Percentiles rank a stretch among this genome's conserved stretches.
phyloP scores from a whole-genome alignment of 2,888 invertebrate species.

The Dilophus febrilis region DNA sequence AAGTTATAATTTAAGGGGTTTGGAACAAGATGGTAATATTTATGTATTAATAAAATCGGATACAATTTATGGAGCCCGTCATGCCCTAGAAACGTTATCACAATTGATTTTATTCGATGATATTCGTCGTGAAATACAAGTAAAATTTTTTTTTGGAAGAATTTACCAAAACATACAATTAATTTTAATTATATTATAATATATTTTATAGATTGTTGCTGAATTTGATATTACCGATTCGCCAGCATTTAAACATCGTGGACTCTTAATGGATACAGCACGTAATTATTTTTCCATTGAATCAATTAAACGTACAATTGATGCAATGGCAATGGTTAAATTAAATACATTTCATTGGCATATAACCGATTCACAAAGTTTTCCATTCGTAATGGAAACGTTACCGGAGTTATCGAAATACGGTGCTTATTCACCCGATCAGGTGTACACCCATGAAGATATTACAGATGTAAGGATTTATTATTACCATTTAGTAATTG shows the following conservation, averaged over 20 bases:
- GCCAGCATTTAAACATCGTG: constrained; percentile 77
- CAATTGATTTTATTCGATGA: constrained; percentile 29
- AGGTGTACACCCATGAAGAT: constrained; percentile 41
- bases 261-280: constrained; percentile 75
- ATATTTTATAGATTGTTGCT: constrained; percentile 29
- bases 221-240: constrained; percentile 50
- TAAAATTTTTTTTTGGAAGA: no score
- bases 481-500: no score
- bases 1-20: constrained; percentile 29
- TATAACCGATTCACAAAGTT: constrained; percentile 85
- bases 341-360: constrained; percentile 93
- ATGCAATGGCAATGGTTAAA: constrained; percentile 81
- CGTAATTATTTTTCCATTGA: constrained; percentile 67
- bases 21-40: constrained; percentile 23
- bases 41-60: constrained; percentile 34
- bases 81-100: constrained; percentile 40
- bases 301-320: constrained; percentile 57
- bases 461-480: constrained; percentile 27
- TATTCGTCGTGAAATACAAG: constrained; percentile 30
- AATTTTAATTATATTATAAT: no score
- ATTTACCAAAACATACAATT: no score
- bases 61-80: constrained; percentile 43
- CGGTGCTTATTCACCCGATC: constrained; percentile 62
- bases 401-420: constrained; percentile 51
- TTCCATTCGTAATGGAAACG: constrained; percentile 67